Evolutionary conservation across 2,888 invertebrate genomes (phyloP), one percentile per base, ranked within the genome.

Genomic region (Conops quadrifasciatus): DNA sequence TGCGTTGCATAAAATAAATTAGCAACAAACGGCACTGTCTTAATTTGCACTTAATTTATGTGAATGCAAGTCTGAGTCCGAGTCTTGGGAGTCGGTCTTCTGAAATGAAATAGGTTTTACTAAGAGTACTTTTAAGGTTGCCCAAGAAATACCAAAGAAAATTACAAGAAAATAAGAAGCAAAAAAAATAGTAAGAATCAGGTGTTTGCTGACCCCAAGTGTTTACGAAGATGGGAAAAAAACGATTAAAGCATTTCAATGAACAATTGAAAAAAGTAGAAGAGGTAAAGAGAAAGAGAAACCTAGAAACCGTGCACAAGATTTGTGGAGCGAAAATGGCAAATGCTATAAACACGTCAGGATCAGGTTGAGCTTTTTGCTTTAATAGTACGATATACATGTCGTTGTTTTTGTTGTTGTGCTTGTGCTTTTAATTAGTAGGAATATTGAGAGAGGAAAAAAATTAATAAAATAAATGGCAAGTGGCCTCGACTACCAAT

Each of bases 1-100:
- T 66, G 47, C 49, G 66, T 24, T 53, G 71, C 56, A 51, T 53
- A 62, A 67, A 71, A 71, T 71, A 67, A 71, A 71, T 71, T 67
- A 63, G 67, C 63, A 56, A 67, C 66, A 66, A 71, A 59, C 67
- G 36, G n/a, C 16, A 30, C 68, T 51, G 60, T 51, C 62, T 68
- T 51, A 68, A 62, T 51, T 62, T 68, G 49, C 60, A 62, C 68
- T 58, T 62, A 62, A 68, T 68, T 68, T 68, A 68, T 68, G 51
- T 53, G 68, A 68, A 26, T 43, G 19, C 45, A 58, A 36, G 59
- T 30, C 13, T 28, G 30, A 15, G 59, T 28, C 24, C 3, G 16
- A 30, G 24, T 13, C 21, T 13, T 58, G 58, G 5, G 26, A 9
- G 58, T 7, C 15, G 59, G 1, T 13, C 24, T 49, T 15, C 49